Percentiles rank a stretch among this genome's conserved stretches.
phyloP scores from a whole-genome alignment of 2,888 invertebrate species.

The Acanthococcus lagerstroemiae region DNA sequence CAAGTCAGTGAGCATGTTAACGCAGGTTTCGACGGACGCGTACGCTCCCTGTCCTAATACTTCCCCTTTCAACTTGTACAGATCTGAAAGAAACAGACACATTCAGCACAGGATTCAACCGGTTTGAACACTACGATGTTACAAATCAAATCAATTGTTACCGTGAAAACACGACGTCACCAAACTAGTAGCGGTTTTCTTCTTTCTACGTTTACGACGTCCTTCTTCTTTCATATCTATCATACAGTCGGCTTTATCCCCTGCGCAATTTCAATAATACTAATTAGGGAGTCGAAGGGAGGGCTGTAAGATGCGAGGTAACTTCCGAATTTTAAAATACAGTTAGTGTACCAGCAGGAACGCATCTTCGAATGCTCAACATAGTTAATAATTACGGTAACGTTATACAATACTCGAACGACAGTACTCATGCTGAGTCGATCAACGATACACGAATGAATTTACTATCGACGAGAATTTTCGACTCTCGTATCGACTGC shows the following conservation, averaged over 20 bases:
- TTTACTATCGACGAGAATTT: too few relatives aligned
- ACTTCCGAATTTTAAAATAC: too few relatives aligned
- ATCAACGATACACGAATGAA: too few relatives aligned
- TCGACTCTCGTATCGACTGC: too few relatives aligned
- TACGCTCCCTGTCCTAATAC: slow-evolving; percentile 94
- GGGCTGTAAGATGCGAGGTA: too few relatives aligned
- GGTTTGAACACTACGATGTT: too few relatives aligned
- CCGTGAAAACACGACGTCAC: slow-evolving; percentile 87
- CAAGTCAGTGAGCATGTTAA: slow-evolving; percentile 78
- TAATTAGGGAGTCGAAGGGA: not conserved
- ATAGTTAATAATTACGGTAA: not conserved
- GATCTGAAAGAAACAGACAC: slow-evolving; percentile 50
- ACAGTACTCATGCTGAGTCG: too few relatives aligned
- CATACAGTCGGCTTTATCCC: slow-evolving; percentile 26
- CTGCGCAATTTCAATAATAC: not conserved
- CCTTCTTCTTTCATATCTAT: slow-evolving; percentile 70
- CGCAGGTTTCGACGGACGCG: slow-evolving; percentile 89
- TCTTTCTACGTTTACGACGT: slow-evolving; percentile 74
- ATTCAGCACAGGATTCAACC: not conserved
- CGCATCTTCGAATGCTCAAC: not conserved
- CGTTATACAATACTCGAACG: too few relatives aligned
- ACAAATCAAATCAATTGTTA: too few relatives aligned
- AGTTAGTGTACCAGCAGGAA: not conserved
- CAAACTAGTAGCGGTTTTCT: slow-evolving; percentile 80
- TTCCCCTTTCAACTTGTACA: slow-evolving; percentile 90